phyloP scores from a whole-genome alignment of 2,113 vertebrate genomes.

The Saguinus midas region DNA sequence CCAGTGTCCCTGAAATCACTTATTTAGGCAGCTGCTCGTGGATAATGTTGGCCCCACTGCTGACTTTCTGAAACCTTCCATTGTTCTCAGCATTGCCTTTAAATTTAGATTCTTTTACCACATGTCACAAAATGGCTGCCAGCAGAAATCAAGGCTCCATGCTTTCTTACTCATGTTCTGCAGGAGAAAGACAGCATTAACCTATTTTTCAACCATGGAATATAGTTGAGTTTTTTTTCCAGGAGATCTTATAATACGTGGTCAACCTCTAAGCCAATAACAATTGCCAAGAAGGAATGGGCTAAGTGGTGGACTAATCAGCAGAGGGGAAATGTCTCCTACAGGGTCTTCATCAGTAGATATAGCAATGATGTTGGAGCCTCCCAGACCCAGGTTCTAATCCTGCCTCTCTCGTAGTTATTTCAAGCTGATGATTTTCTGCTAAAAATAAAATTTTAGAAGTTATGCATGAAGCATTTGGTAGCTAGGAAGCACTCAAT shows the following conservation, averaged over 20 bases:
- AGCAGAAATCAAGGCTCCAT: neutral
- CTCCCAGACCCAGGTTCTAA: neutral
- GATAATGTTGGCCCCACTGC: neutral
- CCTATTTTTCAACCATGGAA: neutral
- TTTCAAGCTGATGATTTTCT: neutral
- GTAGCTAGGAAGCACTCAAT: neutral
- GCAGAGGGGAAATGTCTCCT: neutral
- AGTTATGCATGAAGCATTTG: neutral
- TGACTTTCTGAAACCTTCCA: neutral
- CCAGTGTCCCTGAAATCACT: neutral
- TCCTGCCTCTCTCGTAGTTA: neutral
- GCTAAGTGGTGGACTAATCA: neutral
- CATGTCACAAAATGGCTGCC: neutral
- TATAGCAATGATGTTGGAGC: neutral
- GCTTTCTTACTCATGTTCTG: neutral
- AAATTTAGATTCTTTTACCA: neutral
- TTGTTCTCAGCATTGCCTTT: conserved; percentile 17
- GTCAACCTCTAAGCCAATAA: neutral
- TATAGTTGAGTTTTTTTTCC: neutral
- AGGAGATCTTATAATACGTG: neutral
- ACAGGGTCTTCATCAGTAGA: neutral
- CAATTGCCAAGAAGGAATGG: neutral
- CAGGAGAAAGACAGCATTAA: neutral
- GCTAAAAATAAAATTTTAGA: neutral
- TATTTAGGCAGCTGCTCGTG: neutral